These are phyloP conservation scores for Echiichthys vipera DNA, from an alignment of 2,797 vertebrate genomes.

Conservation along the genomic window DNA sequence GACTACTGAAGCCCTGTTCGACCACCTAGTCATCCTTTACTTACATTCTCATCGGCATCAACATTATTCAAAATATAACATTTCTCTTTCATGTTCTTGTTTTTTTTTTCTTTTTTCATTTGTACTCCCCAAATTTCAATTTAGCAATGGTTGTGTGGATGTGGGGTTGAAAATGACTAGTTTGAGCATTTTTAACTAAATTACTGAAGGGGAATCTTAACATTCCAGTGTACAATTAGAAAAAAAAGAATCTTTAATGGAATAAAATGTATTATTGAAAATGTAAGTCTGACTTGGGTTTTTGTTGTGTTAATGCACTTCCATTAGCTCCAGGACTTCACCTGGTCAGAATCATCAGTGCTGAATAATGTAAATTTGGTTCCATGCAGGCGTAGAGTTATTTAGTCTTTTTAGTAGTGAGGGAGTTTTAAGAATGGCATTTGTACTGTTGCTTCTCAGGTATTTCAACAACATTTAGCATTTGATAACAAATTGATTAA, in stretches of 20 bases:
- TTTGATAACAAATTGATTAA: background rate
- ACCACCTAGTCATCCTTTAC: constrained; percentile 69
- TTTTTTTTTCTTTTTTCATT: constrained; percentile 42
- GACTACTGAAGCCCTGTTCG: background rate
- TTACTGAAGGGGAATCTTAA: constrained; percentile 82
- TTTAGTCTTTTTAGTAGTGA: background rate
- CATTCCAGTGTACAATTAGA: constrained; percentile 93
- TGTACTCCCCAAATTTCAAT: constrained; percentile 70
- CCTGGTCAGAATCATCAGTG: background rate
- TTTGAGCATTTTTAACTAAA: constrained; percentile 76
- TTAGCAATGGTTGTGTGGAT: constrained; percentile 64
- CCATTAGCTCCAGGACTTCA: background rate
- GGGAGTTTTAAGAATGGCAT: background rate
- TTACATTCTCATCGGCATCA: constrained; percentile 39
- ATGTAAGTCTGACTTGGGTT: constrained; percentile 40
- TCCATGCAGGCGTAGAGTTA: background rate
- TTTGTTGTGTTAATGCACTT: constrained; percentile 17
- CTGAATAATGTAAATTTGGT: background rate
- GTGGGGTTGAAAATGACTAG: constrained; percentile 72
- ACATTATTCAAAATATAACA: constrained; percentile 40
- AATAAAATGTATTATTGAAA: constrained; percentile 93
- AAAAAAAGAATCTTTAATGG: constrained; percentile 87
- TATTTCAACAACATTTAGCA: background rate
- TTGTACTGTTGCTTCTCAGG: background rate
- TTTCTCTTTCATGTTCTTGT: constrained; percentile 61